These are phyloP conservation scores for Synergus umbraculus DNA, from an alignment of 2,888 invertebrate genomes.

Conservation along the genomic window DNA sequence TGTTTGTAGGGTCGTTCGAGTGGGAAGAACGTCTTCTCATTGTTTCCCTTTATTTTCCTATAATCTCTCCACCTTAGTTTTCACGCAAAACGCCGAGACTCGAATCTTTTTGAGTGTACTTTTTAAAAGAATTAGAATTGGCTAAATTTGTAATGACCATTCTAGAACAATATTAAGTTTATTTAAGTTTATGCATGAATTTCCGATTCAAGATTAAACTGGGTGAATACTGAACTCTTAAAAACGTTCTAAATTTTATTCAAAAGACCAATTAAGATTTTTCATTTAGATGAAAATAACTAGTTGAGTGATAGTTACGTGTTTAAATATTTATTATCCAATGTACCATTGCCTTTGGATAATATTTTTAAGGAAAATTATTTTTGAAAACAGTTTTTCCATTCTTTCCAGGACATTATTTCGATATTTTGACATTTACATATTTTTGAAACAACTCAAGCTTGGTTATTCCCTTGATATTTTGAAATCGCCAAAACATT, in stretches of 20 bases:
- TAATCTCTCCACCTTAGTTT: constrained; percentile 10
- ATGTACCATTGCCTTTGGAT: background rate
- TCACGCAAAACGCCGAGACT: constrained; percentile 35
- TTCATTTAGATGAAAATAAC: too few relatives aligned
- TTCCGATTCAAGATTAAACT: background rate
- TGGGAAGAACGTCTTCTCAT: constrained; percentile 47
- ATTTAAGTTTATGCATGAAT: background rate
- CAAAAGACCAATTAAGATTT: background rate
- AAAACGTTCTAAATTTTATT: background rate
- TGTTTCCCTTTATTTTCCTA: constrained; percentile 10
- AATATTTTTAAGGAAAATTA: background rate
- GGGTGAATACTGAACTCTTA: background rate
- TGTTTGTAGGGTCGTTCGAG: constrained; percentile 66
- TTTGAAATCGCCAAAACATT: constrained; percentile 57
- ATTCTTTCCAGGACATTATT: background rate
- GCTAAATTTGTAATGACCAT: background rate
- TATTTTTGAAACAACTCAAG: background rate
- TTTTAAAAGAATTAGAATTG: constrained; percentile 24
- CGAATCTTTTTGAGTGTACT: constrained; percentile 30
- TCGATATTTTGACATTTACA: background rate
- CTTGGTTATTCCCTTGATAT: constrained; percentile 23
- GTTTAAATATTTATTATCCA: background rate
- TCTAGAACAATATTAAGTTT: background rate
- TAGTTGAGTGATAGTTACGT: too few relatives aligned
- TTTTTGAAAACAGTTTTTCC: too few relatives aligned